Base-by-base conservation (phyloP, 2,113 vertebrate genomes). In the Abramis brama region DNA sequence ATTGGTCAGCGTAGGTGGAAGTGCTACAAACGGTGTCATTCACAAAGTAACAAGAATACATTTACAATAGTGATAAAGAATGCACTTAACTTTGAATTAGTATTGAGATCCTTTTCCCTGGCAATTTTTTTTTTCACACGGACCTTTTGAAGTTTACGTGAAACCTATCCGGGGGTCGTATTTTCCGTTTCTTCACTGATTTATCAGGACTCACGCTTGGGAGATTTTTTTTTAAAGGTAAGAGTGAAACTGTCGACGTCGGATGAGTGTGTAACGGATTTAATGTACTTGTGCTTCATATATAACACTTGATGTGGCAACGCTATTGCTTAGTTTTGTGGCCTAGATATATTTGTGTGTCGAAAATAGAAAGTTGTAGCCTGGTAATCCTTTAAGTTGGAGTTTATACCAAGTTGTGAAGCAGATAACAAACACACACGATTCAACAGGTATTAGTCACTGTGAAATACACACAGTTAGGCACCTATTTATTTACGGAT, bases 191-290 rank as follows among this genome's bases (percentile, higher is more conserved):
- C 66, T 84, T 68, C 70, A 62, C 60, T 85, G 84, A 77, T 89
- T 84, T 82, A 79, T 45, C 85, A 19, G 57, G 62, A 88, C 76
- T 60, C 71, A 81, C 82, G 68, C 27, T 75, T 45, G 12, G 27
- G 27, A 85, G 27, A 82, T 30, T 83, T n/a, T 83, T n/a, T 33
- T 68, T 39, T 82, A 59, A 78, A 89, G 88, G 88, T 89, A 89
- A 89, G 75, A 75, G 30, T 30, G 50, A 57, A 79, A 74, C 30
- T 25, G 12, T 79, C 33, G 50, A 83, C 59, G 77, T 55, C 27
- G 21, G 25, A 25, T 13, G 15, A 36, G 21, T 43, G 21, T 43
- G 39, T 71, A 62, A 57, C 47, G 1, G 3, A 23, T 55, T 73
- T 57, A 36, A 7, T 57, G 25, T 0, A 17, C 3, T 15, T 43